Conservation (phyloP, 2,888 invertebrate species). For the Anodontia alba region DNA sequence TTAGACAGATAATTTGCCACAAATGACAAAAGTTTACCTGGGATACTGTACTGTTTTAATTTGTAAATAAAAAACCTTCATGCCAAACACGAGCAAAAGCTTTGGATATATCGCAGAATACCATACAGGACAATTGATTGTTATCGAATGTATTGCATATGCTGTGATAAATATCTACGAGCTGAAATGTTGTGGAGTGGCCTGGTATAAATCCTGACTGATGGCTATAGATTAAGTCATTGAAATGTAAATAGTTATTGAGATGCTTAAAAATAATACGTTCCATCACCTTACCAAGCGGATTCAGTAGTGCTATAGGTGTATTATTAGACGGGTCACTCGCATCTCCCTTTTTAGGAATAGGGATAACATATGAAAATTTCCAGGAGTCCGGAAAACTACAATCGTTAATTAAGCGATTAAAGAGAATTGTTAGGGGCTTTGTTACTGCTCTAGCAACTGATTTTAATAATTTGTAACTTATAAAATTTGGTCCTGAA, state of each 20-base stretch:
- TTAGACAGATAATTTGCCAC: no score
- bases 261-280: constrained; percentile 22
- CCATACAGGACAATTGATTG: constrained; percentile 17
- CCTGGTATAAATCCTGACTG: constrained; percentile 25
- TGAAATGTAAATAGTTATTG: constrained; percentile 6
- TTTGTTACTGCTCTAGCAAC: not conserved
- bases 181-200: constrained; percentile 30
- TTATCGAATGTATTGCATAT: constrained; percentile 16
- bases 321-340: not conserved
- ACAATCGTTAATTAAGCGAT: not conserved
- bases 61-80: constrained; percentile 21
- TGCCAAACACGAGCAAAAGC: constrained; percentile 44
- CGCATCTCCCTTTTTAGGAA: not conserved
- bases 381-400: no score
- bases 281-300: constrained; percentile 23
- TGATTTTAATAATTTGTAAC: not conserved
- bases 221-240: not conserved
- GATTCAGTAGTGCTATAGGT: constrained; percentile 30
- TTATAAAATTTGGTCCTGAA: not conserved
- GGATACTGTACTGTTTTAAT: constrained; percentile 25
- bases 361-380: not conserved
- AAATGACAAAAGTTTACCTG: not conserved
- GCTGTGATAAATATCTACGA: constrained; percentile 28
- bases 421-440: not conserved
- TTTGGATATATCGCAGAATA: constrained; percentile 34